phyloP scores from a whole-genome alignment of 2,797 vertebrate species.

The Chromis chromis region DNA sequence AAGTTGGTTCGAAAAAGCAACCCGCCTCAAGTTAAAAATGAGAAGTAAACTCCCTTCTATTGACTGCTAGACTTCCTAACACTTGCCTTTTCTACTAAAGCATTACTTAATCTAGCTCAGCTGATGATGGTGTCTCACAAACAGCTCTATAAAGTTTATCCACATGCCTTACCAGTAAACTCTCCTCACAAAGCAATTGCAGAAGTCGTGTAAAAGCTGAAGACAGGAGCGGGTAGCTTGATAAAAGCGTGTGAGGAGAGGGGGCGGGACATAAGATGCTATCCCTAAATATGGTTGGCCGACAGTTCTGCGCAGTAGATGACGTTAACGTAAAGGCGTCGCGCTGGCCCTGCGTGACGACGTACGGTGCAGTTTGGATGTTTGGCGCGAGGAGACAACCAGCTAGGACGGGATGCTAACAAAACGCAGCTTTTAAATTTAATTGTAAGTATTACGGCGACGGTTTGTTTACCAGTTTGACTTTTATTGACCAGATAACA shows the following conservation, averaged over 20 bases:
- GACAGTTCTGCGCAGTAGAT: background rate
- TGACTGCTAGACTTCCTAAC: background rate
- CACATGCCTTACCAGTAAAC: constrained; percentile 16
- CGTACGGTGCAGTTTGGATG: constrained; percentile 31
- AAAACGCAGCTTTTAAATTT: background rate
- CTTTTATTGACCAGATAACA: background rate
- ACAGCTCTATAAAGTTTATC: fast-evolving
- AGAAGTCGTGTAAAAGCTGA: background rate
- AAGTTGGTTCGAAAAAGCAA: background rate
- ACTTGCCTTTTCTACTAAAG: background rate
- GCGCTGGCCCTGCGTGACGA: background rate
- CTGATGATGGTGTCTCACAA: background rate
- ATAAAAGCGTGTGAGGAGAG: background rate
- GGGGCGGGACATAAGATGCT: background rate
- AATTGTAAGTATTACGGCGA: constrained; percentile 22
- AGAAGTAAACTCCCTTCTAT: background rate
- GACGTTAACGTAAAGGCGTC: background rate
- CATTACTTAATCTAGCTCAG: background rate
- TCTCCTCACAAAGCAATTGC: background rate
- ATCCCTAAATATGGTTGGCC: constrained; percentile 48
- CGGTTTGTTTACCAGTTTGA: fast-evolving
- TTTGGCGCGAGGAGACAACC: constrained; percentile 56
- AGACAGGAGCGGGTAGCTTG: fast-evolving
- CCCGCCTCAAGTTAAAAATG: background rate
- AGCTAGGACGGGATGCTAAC: background rate